Evolutionary conservation across 2,797 vertebrate species (phyloP), one percentile per base, ranked within the genome.

Genomic region (Mionectes olivaceus): DNA sequence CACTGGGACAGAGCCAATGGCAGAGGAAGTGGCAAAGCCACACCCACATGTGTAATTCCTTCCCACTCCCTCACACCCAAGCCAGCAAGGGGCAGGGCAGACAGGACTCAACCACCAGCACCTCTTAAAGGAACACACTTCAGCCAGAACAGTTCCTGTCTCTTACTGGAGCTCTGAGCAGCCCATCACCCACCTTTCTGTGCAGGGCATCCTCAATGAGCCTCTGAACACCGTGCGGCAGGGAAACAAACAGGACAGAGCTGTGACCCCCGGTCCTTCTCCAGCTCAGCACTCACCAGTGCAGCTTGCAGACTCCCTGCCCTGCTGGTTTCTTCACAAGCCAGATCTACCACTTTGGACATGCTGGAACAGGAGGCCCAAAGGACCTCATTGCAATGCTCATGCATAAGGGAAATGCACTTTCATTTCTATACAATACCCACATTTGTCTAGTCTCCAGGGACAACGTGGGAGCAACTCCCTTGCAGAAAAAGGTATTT

Each of bases 1-100:
- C 19, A 13, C 0, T 2, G 21, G 30, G 25, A 60, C 59, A 32
- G 21, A 44, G 30, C 3, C 4, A 15, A 23, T 2, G 3, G 44
- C 35, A 55, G 41, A 61, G 30, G n/a, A 71, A 76, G 3, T 5
- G 22, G 27, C 33, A 60, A 63, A 35, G 52, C 63, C 63, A 60
- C 2, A 1, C 46, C 32, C 8, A 9, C 19, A 56, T 12, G 17
- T 30, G 37, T 44, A 41, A 27, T 10, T 10, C 17, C 17, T 21
- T 30, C 28, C 14, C 27, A n/a, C n/a, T 41, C 17, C 13, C 41
- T 24, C 23, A 37, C 19, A 35, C 55, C 6, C 3, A 13, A 17
- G 35, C 61, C 68, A 79, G n/a, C 43, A 73, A 53, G 27, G 14
- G 33, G 24, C 35, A 59, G 14, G 14, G 27, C 37, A 74, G 25